Evolutionary conservation across 1,140 invertebrate genomes (phyloP).

Genomic region (Drosophila trapezifrons): DNA sequence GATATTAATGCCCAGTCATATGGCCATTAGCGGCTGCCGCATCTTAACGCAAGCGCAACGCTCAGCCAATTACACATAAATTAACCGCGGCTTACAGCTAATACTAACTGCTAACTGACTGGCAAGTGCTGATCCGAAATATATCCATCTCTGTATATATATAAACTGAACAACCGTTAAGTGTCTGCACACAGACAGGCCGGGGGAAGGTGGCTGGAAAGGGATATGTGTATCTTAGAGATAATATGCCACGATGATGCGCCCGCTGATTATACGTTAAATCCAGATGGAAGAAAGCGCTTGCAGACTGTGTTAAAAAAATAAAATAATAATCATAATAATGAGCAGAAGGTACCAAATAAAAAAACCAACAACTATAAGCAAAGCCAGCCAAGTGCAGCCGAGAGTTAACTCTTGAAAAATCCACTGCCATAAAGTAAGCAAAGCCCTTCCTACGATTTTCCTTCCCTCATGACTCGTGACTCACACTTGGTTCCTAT

Average conservation of each 20-base stretch:
- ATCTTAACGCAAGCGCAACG: slow-evolving; percentile 71
- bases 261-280: slow-evolving; percentile 70
- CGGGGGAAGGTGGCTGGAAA: slow-evolving; percentile 23
- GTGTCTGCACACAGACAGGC: slow-evolving; percentile 51
- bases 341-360: slow-evolving; percentile 51
- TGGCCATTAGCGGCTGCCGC: slow-evolving; percentile 47
- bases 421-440: slow-evolving; percentile 67
- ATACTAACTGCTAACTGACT: slow-evolving; percentile 35
- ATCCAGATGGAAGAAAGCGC: slow-evolving; percentile 56
- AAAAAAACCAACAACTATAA: slow-evolving; percentile 16
- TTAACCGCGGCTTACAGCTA: slow-evolving; percentile 69
- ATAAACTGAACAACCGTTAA: slow-evolving; percentile 71
- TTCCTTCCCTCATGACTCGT: slow-evolving; percentile 31
- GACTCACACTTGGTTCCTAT: slow-evolving; percentile 44
- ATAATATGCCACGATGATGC: slow-evolving; percentile 67
- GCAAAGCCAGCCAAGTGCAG: slow-evolving; percentile 70
- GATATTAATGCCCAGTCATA: slow-evolving; percentile 64
- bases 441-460: slow-evolving; percentile 20
- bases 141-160: slow-evolving; percentile 26
- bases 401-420: slow-evolving; percentile 73
- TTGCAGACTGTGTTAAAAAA: slow-evolving; percentile 43
- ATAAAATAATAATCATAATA: slow-evolving; percentile 67
- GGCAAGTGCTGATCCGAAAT: slow-evolving; percentile 41
- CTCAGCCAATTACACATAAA: slow-evolving; percentile 80
- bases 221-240: slow-evolving; percentile 34